These are phyloP conservation scores for Heteractis magnifica DNA, from an alignment of 92 coral and sea anemone genomes.

Conservation along the genomic window DNA sequence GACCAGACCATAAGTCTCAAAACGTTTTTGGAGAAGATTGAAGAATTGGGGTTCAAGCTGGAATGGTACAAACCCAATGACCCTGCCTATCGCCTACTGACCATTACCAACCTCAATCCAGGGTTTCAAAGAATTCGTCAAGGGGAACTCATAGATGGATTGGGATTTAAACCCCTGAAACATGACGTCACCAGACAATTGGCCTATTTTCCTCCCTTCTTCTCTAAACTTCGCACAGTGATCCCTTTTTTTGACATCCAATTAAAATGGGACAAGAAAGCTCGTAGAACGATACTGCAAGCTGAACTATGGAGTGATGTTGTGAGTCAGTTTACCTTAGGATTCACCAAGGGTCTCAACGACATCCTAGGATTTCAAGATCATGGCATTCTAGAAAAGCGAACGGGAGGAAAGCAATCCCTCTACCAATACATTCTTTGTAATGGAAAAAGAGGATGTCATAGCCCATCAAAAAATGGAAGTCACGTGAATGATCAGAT, in stretches of 20 bases:
- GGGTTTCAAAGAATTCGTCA: slow-evolving; percentile 1
- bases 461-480: not conserved
- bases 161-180: slow-evolving; percentile 4
- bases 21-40: not conserved
- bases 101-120: slow-evolving; percentile 2
- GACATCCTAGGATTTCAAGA: slow-evolving; percentile 10
- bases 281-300: not conserved
- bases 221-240: not conserved
- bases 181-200: not conserved
- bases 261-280: slow-evolving; percentile 1
- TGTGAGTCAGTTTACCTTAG: not conserved
- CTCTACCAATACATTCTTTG: not conserved
- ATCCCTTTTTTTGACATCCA: slow-evolving; percentile 3
- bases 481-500: too few species aligned
- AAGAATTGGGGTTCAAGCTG: slow-evolving; percentile 2
- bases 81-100: not conserved
- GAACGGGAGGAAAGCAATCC: not conserved
- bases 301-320: slow-evolving; percentile 1
- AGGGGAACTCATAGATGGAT: not conserved
- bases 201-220: not conserved
- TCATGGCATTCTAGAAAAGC: not conserved
- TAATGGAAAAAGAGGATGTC: not conserved
- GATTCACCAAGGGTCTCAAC: not conserved
- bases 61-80: not conserved
- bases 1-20: not conserved